phyloP scores from a whole-genome alignment of 1,140 invertebrate genomes.

The Pectinophora gossypiella region DNA sequence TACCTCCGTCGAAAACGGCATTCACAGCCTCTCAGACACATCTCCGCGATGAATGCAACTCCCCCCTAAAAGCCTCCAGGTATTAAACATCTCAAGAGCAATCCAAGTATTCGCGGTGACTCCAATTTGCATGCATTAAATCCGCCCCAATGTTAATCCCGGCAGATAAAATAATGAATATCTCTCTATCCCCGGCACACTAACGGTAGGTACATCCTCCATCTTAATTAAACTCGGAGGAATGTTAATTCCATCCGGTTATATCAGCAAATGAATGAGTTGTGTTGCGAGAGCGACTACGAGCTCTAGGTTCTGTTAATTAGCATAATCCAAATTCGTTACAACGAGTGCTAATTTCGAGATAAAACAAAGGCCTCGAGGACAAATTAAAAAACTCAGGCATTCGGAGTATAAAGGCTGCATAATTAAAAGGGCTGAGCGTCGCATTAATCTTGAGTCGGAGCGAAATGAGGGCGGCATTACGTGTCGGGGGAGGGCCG shows the following conservation, averaged over 20 bases:
- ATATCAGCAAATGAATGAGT: not conserved
- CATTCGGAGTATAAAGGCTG: constrained; percentile 33
- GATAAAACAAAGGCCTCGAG: not conserved
- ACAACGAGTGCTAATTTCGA: not conserved
- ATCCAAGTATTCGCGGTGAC: not conserved
- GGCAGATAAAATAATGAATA: not conserved
- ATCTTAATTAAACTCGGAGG: not conserved
- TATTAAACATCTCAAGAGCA: not conserved
- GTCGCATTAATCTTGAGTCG: constrained; percentile 40
- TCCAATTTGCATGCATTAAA: not conserved
- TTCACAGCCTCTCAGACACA: constrained; percentile 32
- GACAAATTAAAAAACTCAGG: constrained; percentile 37
- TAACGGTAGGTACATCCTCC: not conserved
- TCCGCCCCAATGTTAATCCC: not conserved
- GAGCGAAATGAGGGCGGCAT: constrained; percentile 38
- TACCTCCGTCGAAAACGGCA: constrained; percentile 34
- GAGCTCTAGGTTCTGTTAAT: not conserved
- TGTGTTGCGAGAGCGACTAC: not conserved
- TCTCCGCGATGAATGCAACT: constrained; percentile 29
- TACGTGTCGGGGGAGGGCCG: constrained; percentile 16
- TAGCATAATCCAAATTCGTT: not conserved
- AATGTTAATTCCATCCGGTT: not conserved
- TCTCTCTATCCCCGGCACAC: not conserved
- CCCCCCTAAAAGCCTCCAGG: constrained; percentile 22
- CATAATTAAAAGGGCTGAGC: constrained; percentile 51